These are phyloP conservation scores for Actinemys pallida DNA, from an alignment of 2,113 vertebrate species.

Conservation along the genomic window DNA sequence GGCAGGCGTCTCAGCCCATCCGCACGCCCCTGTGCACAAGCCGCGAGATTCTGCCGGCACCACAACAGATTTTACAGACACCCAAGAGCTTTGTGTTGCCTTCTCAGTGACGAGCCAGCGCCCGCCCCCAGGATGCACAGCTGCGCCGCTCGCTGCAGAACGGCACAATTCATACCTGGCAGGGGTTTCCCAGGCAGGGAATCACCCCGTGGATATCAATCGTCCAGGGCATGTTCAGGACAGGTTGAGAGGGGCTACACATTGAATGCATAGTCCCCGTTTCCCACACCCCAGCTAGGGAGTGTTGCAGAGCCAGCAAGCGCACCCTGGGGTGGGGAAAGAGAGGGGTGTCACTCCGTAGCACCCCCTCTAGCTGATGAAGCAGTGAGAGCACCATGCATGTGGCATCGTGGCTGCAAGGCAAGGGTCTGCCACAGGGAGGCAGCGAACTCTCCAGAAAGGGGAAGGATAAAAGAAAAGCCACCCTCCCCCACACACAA, in stretches of 20 bases:
- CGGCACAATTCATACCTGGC: not conserved
- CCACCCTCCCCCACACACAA: too few species aligned
- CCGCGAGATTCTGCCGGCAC: not conserved
- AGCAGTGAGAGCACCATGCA: not conserved
- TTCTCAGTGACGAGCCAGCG: not conserved
- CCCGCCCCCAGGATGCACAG: not conserved
- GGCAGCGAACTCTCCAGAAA: not conserved
- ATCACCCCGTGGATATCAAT: not conserved
- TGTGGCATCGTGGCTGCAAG: not conserved
- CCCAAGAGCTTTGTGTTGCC: not conserved
- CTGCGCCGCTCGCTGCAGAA: not conserved
- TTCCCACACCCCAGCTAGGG: not conserved
- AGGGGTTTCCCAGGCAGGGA: not conserved
- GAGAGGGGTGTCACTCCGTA: not conserved
- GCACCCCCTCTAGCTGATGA: not conserved
- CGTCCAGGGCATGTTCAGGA: not conserved
- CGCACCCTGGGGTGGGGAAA: not conserved
- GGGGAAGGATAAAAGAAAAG: not conserved
- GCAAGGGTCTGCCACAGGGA: not conserved
- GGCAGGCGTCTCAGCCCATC: not conserved
- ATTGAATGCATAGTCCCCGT: not conserved
- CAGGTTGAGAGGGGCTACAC: not conserved
- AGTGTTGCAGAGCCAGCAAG: not conserved
- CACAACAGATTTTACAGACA: not conserved
- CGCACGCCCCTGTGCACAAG: accelerated